Conservation (phyloP, 2,888 invertebrate species). For the Ectobius pallidus region DNA sequence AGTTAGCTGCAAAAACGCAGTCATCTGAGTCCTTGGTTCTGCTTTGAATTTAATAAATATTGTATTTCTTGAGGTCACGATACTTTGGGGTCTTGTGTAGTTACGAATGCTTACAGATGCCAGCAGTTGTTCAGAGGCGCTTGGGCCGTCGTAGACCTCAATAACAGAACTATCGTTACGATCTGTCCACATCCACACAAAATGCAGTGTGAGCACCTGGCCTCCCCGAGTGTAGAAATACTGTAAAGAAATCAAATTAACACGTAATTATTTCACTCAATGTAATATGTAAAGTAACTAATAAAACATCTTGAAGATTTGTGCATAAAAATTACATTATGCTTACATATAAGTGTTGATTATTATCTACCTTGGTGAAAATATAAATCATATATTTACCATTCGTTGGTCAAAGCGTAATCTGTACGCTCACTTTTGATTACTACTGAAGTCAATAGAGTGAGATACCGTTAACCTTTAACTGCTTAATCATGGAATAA, state of each 20-base stretch:
- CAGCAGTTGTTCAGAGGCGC: slow-evolving; percentile 68
- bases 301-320: too few relatives aligned
- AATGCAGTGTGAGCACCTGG: slow-evolving; percentile 84
- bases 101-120: slow-evolving; percentile 78
- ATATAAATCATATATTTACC: too few relatives aligned
- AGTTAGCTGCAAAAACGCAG: slow-evolving; percentile 78
- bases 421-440: too few relatives aligned
- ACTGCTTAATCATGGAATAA: too few relatives aligned
- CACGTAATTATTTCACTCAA: too few relatives aligned
- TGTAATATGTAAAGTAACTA: slow-evolving; percentile 4
- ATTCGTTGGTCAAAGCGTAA: too few relatives aligned
- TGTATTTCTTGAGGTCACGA: slow-evolving; percentile 80
- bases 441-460: too few relatives aligned
- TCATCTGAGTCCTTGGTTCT: slow-evolving; percentile 71
- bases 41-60: slow-evolving; percentile 82
- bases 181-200: slow-evolving; percentile 80
- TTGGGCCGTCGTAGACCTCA: slow-evolving; percentile 53
- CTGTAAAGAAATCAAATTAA: slow-evolving; percentile 47
- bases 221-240: slow-evolving; percentile 78
- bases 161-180: slow-evolving; percentile 73
- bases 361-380: too few relatives aligned
- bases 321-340: too few relatives aligned
- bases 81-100: slow-evolving; percentile 85
- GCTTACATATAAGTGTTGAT: too few relatives aligned
- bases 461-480: too few relatives aligned